phyloP scores from a whole-genome alignment of 2,113 vertebrate species.

The Chrysemys picta region DNA sequence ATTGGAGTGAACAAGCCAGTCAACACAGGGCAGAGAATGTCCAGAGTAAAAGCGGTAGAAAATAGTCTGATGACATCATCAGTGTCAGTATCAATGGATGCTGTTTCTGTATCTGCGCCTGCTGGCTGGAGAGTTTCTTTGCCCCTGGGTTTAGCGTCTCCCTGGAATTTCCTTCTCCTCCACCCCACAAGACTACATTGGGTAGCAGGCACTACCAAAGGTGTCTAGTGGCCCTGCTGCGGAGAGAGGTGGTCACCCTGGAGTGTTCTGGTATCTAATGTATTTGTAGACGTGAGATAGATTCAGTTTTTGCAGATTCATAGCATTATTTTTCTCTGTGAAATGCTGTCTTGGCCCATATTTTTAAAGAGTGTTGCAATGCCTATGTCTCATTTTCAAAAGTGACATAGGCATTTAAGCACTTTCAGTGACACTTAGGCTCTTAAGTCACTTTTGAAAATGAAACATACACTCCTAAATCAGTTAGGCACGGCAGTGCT shows the following conservation, averaged over 20 bases:
- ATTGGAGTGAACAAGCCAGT: background rate
- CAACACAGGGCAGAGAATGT: background rate
- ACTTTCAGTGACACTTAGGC: background rate
- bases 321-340: background rate
- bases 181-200: background rate
- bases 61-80: background rate
- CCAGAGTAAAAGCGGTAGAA: background rate
- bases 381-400: background rate
- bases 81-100: background rate
- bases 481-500: background rate
- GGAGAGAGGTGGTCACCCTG: background rate
- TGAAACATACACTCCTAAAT: no score
- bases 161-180: background rate
- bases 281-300: background rate
- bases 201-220: background rate
- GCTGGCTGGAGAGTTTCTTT: background rate
- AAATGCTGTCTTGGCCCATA: background rate
- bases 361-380: background rate
- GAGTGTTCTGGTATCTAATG: background rate
- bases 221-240: accelerated
- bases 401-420: background rate
- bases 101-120: background rate
- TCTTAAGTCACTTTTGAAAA: background rate
- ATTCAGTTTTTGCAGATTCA: background rate
- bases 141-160: background rate